These are phyloP conservation scores for Selenia dentaria DNA, from an alignment of 2,888 invertebrate species.

Conservation along the genomic window DNA sequence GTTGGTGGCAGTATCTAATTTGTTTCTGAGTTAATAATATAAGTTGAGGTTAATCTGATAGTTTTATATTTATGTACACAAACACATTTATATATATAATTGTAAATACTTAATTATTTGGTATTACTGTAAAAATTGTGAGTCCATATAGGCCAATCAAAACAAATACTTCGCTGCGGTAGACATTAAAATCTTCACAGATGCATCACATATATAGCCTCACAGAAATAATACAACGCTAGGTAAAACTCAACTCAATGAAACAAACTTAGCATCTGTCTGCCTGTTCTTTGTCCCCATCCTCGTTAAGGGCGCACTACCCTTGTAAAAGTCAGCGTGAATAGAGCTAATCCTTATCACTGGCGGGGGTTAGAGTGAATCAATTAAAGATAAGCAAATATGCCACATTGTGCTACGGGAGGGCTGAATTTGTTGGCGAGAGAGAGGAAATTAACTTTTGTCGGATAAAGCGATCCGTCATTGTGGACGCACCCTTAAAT, in stretches of 20 bases:
- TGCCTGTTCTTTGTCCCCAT: slow-evolving; percentile 46
- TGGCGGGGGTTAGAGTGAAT: slow-evolving; percentile 77
- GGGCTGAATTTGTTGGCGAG: slow-evolving; percentile 76
- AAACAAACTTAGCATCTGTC: neutral
- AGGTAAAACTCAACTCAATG: slow-evolving; percentile 30
- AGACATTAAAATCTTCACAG: no score
- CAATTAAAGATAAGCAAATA: slow-evolving; percentile 85
- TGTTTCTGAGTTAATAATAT: no score
- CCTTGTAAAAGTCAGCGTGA: slow-evolving; percentile 84
- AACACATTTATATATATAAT: no score
- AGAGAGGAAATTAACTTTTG: slow-evolving; percentile 80
- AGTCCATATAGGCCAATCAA: no score
- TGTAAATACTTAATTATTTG: no score
- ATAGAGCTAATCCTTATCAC: slow-evolving; percentile 82
- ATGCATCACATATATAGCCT: no score
- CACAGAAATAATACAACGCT: slow-evolving; percentile 8
- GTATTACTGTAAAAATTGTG: no score
- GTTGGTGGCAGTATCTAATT: no score
- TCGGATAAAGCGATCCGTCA: slow-evolving; percentile 73
- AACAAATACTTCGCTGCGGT: no score
- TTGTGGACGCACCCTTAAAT: slow-evolving; percentile 60
- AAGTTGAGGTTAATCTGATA: no score
- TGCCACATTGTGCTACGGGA: slow-evolving; percentile 65
- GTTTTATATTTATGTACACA: no score
- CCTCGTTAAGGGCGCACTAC: slow-evolving; percentile 75